Percentiles rank a stretch among this genome's conserved stretches.
Conservation (phyloP, 2,888 invertebrate genomes). For the Sinotaia quadrata region DNA sequence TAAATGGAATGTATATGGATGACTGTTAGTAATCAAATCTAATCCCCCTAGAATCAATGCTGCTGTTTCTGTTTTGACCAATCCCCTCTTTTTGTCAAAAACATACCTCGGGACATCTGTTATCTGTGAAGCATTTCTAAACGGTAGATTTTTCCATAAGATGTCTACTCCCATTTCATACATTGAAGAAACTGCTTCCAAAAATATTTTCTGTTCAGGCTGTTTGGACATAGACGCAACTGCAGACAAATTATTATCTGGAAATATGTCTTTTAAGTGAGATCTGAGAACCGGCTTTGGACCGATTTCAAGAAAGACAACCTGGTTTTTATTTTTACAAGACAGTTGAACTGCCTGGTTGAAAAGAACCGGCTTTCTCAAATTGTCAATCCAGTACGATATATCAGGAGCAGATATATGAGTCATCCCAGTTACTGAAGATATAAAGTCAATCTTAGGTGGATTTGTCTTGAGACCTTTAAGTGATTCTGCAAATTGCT, state of each 20-base stretch:
- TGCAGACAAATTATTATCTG: not conserved
- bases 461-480: conserved; percentile 20
- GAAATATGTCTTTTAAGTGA: conserved; percentile 26
- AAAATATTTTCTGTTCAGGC: conserved; percentile 28
- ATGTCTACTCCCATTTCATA: conserved; percentile 35
- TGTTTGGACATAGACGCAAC: conserved; percentile 34
- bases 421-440: conserved; percentile 46
- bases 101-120: conserved; percentile 13
- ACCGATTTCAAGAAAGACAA: conserved; percentile 36
- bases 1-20: conserved; percentile 6
- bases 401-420: conserved; percentile 4
- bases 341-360: conserved; percentile 13
- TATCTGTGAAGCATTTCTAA: no score
- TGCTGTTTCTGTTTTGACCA: conserved; percentile 2
- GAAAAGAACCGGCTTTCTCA: conserved; percentile 30
- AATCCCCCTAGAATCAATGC: conserved; percentile 10
- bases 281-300: conserved; percentile 32
- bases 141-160: conserved; percentile 29
- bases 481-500: conserved; percentile 31
- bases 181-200: conserved; percentile 26
- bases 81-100: conserved; percentile 20
- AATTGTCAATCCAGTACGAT: conserved; percentile 37
- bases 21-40: not conserved
- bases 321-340: not conserved
- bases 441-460: conserved; percentile 34